Evolutionary conservation across 2,797 vertebrate genomes (phyloP), one percentile per base, ranked within the genome.

Genomic region (Cynopterus sphinx): DNA sequence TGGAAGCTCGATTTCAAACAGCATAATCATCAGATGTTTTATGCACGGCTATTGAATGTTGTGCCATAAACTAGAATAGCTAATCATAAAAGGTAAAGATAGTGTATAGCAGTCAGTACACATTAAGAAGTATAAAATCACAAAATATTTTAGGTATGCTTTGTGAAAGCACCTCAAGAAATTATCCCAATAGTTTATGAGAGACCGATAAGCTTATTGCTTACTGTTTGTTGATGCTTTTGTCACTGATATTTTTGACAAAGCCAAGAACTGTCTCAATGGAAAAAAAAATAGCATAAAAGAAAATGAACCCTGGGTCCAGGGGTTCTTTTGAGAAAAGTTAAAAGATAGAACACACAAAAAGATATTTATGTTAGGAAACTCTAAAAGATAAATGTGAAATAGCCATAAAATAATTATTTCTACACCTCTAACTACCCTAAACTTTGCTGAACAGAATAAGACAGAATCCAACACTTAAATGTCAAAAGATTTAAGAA

Each of bases 1-100:
- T 91, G 71, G 91, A 96, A 93, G 79, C 55, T 79, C 51, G 79
- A 70, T 97, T 98, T 97, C 89, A 96, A 93, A 97, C 96, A 83
- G 41, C 85, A 92, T 95, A 75, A 97, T 95, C 61, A 71, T 91
- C 57, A 79, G 65, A 96, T 97, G 79, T 96, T 90, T 97, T 95
- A 97, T 91, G 95, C 97, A 95, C 92, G 71, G 31, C 70, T 90
- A 46, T 67, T 91, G 36, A 98, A 46, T 67, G 41, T 57, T 91
- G 65, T 0, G 31, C n/a, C 55, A 93, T 65, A 87, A 7, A 88
- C 59, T 31, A 49, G 49, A 92, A n/a, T 39, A 94, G 39, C 4
- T 49, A 68, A 51, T 74, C 33, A 94, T 67, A 84, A 84, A 95
- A 75, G 51, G 78, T 90, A 90, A 86, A 82, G 33, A 53, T 22